Evolutionary conservation across 1,140 invertebrate species (phyloP), one percentile per base, ranked within the genome.

Genomic region (Cataglyphis hispanica): DNA sequence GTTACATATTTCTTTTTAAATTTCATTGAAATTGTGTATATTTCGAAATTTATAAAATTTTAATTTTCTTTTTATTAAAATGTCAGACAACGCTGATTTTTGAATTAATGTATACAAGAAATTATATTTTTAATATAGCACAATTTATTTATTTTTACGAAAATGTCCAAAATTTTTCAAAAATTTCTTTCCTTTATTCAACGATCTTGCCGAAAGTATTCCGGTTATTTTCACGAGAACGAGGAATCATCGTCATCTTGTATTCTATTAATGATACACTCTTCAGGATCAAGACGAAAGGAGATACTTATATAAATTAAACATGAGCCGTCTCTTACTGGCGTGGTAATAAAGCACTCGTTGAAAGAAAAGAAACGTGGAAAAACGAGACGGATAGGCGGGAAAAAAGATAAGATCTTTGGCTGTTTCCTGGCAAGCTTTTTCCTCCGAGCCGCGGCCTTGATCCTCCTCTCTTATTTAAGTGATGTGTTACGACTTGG

Each of bases 391-490:
- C 37, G 34, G 5, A 63, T 66, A 27, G 43, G 19, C 19, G 34
- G 37, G 67, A 50, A 19, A 64, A 77, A 43, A 58, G 16, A 84
- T 40, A 43, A 83, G n/a, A 61, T 10, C 25, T 7, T 31, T 56
- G 40, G 40, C 40, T 53, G 58, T 84, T 74, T 84, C 58, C 70
- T 56, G n/a, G 19, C 46, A 27, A 40, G 19, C 40, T 63, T 84
- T 60, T 70, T 53, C 31, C 22, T 58, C 53, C n/a, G 25, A 37
- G 40, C 22, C 19, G 70, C 53, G 78, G 63, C 58, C 86, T 86
- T 77, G 87, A 87, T 84, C 72, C 69, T 75, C 25, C 78, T 70
- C 58, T 84, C 64, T 87, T 77, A 85, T 87, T 88, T 84, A 84
- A 88, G 58, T 63, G 70, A 50, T 46, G 40, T 77, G 40, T 77